phyloP scores from a whole-genome alignment of 2,113 vertebrate species.

The Choloepus hoffmanni region DNA sequence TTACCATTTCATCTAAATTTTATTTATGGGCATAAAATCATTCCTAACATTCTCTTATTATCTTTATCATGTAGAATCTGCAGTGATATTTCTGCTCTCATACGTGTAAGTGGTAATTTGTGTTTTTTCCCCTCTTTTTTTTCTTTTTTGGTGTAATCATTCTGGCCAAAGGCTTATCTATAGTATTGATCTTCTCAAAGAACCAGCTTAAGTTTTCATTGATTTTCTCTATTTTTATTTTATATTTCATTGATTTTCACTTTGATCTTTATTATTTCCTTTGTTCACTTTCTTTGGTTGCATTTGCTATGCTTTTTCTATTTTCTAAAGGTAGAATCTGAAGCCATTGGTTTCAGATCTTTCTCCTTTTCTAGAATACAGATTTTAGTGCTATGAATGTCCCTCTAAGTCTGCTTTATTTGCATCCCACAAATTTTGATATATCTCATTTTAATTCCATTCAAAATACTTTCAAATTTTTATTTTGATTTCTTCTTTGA shows the following conservation, averaged over 20 bases:
- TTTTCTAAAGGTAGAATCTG: neutral
- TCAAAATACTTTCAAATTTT: neutral
- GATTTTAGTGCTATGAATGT: neutral
- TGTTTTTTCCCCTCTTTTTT: neutral
- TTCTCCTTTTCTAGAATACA: neutral
- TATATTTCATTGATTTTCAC: neutral
- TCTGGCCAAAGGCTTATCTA: neutral
- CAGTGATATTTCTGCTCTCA: rapidly evolving
- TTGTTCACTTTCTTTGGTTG: neutral
- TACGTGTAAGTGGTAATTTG: neutral
- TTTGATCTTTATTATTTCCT: neutral
- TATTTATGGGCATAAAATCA: neutral
- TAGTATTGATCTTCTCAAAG: neutral
- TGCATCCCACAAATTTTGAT: neutral
- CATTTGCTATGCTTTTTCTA: neutral
- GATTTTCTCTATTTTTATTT: neutral
- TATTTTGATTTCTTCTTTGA: neutral
- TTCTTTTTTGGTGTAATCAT: neutral
- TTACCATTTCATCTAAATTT: neutral
- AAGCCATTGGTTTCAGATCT: neutral
- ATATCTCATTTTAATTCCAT: neutral
- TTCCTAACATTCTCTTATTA: neutral
- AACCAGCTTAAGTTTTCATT: neutral
- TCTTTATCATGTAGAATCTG: neutral
- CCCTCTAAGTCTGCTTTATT: neutral